Base-by-base conservation (phyloP, 1,140 invertebrate genomes). In the Xylocopa sonorina region DNA sequence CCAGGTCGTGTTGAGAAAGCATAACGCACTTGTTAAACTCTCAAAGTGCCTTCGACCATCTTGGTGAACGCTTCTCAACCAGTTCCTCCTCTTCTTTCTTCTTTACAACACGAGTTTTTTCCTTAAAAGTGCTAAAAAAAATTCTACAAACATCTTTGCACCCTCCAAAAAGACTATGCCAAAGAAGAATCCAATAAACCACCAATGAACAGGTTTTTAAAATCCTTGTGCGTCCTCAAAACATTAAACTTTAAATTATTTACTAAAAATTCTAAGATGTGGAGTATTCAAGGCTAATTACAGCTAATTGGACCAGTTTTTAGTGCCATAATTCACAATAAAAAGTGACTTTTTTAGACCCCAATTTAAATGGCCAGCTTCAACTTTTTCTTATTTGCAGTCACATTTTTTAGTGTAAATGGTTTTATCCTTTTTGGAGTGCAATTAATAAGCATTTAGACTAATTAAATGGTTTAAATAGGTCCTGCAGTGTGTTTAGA, bases 1-100 rank as follows among this genome's bases (percentile, higher is more conserved):
- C 51, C 27, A 63, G 50, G 55, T n/a, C 79, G 77, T 89, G 89
- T 90, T 90, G 89, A 90, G 88, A 91, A 91, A 91, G 90, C 90
- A 91, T 91, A 91, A 89, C 89, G 89, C 79, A 74, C 79, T 63
- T 64, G n/a, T n/a, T n/a, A 41, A 24, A 46, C 62, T 78, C 79
- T 78, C 79, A 81, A 57, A 78, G 57, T 55, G 64, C n/a, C 58
- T 63, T 63, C 77, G 68, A 72, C 77, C 77, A 72, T 78, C 77
- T 63, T 51, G 41, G 77, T 46, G 69, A 78, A 53, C 73, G 78
- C 46, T 29, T 62, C 38, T 62, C n/a, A 71, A 69, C 66, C 29
- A 71, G 64, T 69, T n/a, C 67, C 55, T 60, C 53, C 32, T 77
- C 75, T 71, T 78, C 2, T 51, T 41, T n/a, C n/a, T n/a, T n/a